Evolutionary conservation across 2,797 vertebrate genomes (phyloP).

Genomic region (Schizothorax lantsangensis): DNA sequence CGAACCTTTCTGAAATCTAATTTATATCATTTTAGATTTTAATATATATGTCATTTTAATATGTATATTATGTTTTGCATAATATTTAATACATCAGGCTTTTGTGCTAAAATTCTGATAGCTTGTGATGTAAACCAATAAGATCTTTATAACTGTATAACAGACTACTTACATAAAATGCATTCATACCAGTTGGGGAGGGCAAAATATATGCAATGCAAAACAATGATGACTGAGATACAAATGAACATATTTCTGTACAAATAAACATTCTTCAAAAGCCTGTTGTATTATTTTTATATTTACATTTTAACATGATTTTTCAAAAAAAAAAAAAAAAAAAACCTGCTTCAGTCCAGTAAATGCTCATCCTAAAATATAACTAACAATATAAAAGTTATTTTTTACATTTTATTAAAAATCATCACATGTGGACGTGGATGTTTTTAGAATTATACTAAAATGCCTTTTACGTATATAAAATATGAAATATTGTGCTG

Average conservation of each 20-base stretch:
- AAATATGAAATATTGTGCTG: neutral
- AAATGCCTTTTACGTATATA: neutral
- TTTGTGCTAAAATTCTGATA: neutral
- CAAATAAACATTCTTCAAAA: neutral
- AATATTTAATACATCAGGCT: neutral
- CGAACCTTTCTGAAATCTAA: neutral
- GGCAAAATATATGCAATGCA: neutral
- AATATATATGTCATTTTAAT: neutral
- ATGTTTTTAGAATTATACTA: slow-evolving; percentile 1
- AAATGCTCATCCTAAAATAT: no score
- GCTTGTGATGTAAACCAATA: neutral
- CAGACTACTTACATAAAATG: neutral
- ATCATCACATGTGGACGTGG: neutral
- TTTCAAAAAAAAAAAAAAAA: no score
- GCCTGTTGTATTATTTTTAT: neutral
- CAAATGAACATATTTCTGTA: neutral
- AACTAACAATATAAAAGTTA: no score
- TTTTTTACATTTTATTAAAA: neutral
- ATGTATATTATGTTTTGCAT: neutral
- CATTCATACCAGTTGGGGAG: neutral
- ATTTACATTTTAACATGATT: neutral
- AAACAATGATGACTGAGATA: neutral
- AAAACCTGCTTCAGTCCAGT: no score
- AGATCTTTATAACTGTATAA: neutral
- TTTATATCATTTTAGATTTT: neutral